Evolutionary conservation across 2,113 vertebrate genomes (phyloP).

Genomic region (Microcebus griseorufus): DNA sequence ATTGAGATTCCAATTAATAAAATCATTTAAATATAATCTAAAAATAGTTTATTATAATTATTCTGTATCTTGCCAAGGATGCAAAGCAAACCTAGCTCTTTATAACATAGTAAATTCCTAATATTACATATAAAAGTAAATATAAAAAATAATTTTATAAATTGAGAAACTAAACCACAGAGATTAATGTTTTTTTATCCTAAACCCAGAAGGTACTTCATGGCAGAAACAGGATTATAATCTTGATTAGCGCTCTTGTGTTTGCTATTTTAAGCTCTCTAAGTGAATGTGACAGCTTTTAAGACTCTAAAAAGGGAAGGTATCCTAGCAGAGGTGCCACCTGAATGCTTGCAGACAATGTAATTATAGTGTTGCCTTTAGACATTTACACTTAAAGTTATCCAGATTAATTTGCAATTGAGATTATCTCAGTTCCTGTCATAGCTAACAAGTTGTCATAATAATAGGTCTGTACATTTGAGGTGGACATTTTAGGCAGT

Average conservation of each 20-base stretch:
- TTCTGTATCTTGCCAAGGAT: conserved; percentile 54
- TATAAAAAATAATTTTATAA: conserved; percentile 36
- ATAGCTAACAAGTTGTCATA: neutral
- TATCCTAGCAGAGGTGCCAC: neutral
- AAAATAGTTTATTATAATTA: conserved; percentile 50
- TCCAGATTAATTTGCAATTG: neutral
- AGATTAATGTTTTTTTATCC: conserved; percentile 1
- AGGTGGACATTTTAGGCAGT: neutral
- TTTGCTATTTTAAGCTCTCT: conserved; percentile 53
- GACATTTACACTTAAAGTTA: neutral
- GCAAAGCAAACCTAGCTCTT: conserved; percentile 47
- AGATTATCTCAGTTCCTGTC: neutral
- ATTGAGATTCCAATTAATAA: conserved; percentile 65
- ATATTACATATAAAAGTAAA: conserved; percentile 35
- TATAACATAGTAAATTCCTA: conserved; percentile 41
- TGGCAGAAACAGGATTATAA: neutral
- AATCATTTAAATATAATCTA: conserved; percentile 38
- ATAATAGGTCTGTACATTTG: neutral
- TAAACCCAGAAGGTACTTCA: conserved; percentile 26
- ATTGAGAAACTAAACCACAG: neutral
- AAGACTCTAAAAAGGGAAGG: conserved; percentile 29
- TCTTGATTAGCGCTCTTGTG: neutral
- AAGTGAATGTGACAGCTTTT: conserved; percentile 40
- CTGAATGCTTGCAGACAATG: conserved; percentile 21
- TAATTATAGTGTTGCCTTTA: conserved; percentile 13